Percentiles rank a stretch among this genome's conserved stretches.
Conservation (phyloP, 2,888 invertebrate species). For the Thumatha senex region DNA sequence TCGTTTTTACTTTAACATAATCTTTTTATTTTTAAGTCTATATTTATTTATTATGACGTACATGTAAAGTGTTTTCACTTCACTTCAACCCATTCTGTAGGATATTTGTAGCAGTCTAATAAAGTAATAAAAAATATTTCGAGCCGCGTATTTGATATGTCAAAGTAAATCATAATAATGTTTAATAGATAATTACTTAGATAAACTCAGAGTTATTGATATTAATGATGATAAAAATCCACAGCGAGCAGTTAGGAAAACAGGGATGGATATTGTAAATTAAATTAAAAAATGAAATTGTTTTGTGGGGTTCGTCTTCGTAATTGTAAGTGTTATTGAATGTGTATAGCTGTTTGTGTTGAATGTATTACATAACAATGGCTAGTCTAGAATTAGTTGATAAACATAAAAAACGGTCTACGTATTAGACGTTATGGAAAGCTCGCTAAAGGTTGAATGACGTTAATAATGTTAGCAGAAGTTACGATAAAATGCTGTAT, state of each 20-base stretch:
- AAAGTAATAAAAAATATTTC: constrained; percentile 74
- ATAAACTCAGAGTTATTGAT: constrained; percentile 73
- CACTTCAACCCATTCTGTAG: constrained; percentile 76
- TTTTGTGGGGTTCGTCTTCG: constrained; percentile 77
- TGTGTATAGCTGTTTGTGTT: constrained; percentile 76
- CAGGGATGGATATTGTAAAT: constrained; percentile 79
- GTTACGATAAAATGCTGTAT: constrained; percentile 31
- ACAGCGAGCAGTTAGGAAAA: constrained; percentile 81
- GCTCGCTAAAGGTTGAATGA: constrained; percentile 79
- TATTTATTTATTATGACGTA: constrained; percentile 44
- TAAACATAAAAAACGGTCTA: constrained; percentile 56
- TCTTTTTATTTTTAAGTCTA: constrained; percentile 41
- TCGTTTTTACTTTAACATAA: constrained; percentile 12
- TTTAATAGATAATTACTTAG: constrained; percentile 79
- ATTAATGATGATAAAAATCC: constrained; percentile 62
- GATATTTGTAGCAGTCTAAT: constrained; percentile 74
- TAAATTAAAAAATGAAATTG: constrained; percentile 59
- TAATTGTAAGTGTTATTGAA: constrained; percentile 80
- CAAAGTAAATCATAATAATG: constrained; percentile 82
- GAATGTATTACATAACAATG: constrained; percentile 55
- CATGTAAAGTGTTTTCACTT: constrained; percentile 54
- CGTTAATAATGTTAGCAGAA: constrained; percentile 41
- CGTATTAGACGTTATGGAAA: constrained; percentile 45
- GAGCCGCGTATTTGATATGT: constrained; percentile 84
- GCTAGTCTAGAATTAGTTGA: constrained; percentile 67